Conservation (phyloP, 2,888 invertebrate genomes). For the Notodromas monacha region DNA sequence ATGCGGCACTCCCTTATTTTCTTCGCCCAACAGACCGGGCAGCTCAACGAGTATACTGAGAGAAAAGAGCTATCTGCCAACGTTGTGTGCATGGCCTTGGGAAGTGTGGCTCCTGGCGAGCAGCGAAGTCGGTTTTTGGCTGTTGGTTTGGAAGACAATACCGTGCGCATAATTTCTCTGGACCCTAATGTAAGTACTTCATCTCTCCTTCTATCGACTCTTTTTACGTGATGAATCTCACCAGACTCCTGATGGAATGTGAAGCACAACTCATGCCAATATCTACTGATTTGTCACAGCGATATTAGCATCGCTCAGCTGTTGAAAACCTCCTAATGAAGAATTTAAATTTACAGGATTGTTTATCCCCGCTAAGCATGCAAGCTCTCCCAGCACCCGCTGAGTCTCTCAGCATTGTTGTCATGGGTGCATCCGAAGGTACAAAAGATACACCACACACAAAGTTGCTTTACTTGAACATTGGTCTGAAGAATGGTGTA, state of each 20-base stretch:
- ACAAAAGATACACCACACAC: constrained; percentile 17
- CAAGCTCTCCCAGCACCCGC: constrained; percentile 82
- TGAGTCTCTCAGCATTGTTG: constrained; percentile 83
- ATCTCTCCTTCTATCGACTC: too few species aligned
- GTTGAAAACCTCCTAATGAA: too few species aligned
- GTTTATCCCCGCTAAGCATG: constrained; percentile 73
- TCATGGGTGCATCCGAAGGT: constrained; percentile 35
- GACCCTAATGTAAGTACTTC: constrained; percentile 41
- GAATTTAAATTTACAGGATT: too few species aligned
- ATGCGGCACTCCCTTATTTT: too few species aligned
- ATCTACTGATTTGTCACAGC: too few species aligned
- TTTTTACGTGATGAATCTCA: too few species aligned
- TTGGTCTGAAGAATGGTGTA: constrained; percentile 81
- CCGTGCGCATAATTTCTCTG: constrained; percentile 81
- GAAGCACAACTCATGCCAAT: too few species aligned
- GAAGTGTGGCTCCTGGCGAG: constrained; percentile 75
- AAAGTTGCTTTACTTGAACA: constrained; percentile 44
- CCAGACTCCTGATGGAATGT: too few species aligned
- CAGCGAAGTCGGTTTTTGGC: constrained; percentile 79
- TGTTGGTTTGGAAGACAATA: constrained; percentile 77
- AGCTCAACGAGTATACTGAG: constrained; percentile 90
- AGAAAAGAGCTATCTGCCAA: constrained; percentile 83
- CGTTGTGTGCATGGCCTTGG: constrained; percentile 91
- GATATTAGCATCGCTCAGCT: too few species aligned
- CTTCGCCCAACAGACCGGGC: constrained; percentile 76